Conservation (phyloP, 2,113 vertebrate species). For the Sterna hirundo region DNA sequence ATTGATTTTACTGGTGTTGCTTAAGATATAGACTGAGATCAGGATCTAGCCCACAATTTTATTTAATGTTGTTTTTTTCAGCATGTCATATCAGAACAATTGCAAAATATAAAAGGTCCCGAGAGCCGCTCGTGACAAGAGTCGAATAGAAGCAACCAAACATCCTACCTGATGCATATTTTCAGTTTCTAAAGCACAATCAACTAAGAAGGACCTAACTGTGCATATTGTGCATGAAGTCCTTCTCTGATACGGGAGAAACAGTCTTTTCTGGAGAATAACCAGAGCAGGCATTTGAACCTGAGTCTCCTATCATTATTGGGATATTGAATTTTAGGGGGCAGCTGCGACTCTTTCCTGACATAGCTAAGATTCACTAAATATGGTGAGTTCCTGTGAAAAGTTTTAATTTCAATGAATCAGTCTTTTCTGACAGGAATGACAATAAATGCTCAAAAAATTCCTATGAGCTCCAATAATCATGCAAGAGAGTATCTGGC, state of each 20-base stretch:
- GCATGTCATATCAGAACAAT: neutral
- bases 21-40: neutral
- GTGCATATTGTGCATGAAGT: neutral
- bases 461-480: neutral
- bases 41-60: neutral
- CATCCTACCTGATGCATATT: neutral
- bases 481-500: neutral
- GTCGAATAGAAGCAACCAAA: neutral
- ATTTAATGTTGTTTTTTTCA: neutral
- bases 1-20: neutral
- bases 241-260: neutral
- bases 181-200: neutral
- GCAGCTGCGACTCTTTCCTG: neutral
- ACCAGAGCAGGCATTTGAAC: neutral
- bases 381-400: neutral
- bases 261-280: neutral
- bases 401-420: neutral
- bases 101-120: neutral
- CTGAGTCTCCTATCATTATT: neutral
- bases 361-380: neutral
- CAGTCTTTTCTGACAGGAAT: neutral
- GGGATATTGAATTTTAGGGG: neutral
- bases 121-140: neutral
- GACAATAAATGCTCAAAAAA: constrained; percentile 9
- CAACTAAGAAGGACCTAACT: neutral